A percentile compares a stretch with the other conserved stretches of the same genome.
These are phyloP conservation scores for Diplazon laetatorius DNA, from an alignment of 2,888 invertebrate species.

Conservation along the genomic window DNA sequence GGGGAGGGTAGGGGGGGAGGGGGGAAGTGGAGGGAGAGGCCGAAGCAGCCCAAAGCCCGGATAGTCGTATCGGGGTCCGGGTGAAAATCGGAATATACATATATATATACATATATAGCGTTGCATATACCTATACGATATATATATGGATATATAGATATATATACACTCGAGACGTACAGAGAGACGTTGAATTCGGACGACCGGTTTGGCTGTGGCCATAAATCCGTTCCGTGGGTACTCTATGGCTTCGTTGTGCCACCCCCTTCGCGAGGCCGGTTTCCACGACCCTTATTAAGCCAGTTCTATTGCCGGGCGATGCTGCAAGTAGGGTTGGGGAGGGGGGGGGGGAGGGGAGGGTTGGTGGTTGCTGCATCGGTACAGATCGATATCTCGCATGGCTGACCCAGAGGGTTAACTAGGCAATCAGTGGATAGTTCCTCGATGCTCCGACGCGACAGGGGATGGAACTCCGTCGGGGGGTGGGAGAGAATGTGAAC, in stretches of 20 bases:
- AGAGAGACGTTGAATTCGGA: slow-evolving; percentile 47
- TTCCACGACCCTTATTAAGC: slow-evolving; percentile 77
- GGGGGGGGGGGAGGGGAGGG: too few relatives aligned
- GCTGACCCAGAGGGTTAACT: slow-evolving; percentile 80
- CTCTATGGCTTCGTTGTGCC: slow-evolving; percentile 43
- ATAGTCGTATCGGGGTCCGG: slow-evolving; percentile 28
- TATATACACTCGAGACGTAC: slow-evolving; percentile 28
- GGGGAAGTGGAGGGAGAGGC: not conserved
- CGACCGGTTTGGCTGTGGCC: slow-evolving; percentile 56
- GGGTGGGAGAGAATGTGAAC: slow-evolving; percentile 27
- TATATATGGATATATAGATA: slow-evolving; percentile 16
- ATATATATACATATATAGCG: slow-evolving; percentile 20
- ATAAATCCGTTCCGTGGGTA: slow-evolving; percentile 60
- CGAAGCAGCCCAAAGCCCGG: too few relatives aligned
- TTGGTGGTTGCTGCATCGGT: slow-evolving; percentile 47
- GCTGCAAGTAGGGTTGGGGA: too few relatives aligned
- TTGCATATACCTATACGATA: too few relatives aligned
- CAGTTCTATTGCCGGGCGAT: slow-evolving; percentile 31
- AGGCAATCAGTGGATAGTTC: slow-evolving; percentile 81
- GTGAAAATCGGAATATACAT: slow-evolving; percentile 1
- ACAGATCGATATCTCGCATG: slow-evolving; percentile 78
- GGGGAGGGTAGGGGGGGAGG: not conserved
- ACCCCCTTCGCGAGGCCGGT: slow-evolving; percentile 34
- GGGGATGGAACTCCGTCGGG: slow-evolving; percentile 12
- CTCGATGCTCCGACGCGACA: slow-evolving; percentile 72